Percentiles rank a stretch among this genome's conserved stretches.
Evolutionary conservation across 2,113 vertebrate genomes (phyloP).

Genomic region (Sylvietta virens): DNA sequence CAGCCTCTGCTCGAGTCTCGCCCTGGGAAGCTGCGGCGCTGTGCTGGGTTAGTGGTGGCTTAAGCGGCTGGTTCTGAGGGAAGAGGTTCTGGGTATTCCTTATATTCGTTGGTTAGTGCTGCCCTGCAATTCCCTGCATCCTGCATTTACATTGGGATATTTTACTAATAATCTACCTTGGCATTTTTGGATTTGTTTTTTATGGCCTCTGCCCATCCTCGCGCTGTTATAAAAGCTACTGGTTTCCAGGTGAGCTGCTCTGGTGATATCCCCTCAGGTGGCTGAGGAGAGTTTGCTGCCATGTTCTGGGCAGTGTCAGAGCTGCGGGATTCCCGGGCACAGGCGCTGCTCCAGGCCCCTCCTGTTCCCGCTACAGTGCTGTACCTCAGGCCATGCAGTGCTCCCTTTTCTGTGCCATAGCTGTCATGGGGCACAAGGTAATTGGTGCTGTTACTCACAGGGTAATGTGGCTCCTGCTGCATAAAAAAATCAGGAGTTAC

Average conservation of each 20-base stretch:
- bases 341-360: background rate
- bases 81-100: background rate
- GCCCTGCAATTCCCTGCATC: background rate
- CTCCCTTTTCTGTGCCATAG: background rate
- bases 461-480: background rate
- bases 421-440: background rate
- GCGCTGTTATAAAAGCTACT: background rate
- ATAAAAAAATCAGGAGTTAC: background rate
- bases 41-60: background rate
- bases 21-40: background rate
- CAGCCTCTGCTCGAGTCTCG: background rate
- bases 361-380: background rate
- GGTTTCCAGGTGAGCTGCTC: background rate
- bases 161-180: background rate
- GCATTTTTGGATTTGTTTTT: background rate
- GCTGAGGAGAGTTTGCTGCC: background rate
- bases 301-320: background rate
- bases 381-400: background rate
- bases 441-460: background rate
- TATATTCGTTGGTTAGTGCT: background rate
- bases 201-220: background rate
- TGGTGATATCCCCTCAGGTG: background rate
- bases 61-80: background rate
- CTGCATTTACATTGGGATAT: fast-evolving
- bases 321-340: background rate